Conservation (phyloP, 2,113 vertebrate species). For the Naja naja region DNA sequence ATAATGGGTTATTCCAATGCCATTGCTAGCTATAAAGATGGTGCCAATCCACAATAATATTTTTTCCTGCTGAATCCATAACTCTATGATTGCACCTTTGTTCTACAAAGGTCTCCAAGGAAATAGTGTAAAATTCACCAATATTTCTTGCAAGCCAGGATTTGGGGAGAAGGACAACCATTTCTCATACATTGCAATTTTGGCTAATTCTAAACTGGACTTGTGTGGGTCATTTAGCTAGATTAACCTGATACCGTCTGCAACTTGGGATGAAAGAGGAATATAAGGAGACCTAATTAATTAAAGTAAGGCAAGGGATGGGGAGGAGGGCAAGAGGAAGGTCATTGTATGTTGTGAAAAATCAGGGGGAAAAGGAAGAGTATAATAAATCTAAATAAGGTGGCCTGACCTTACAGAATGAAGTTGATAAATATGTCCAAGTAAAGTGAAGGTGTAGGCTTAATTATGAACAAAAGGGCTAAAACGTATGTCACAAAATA, state of each 20-base stretch:
- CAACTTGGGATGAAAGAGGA: neutral
- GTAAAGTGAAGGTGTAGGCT: neutral
- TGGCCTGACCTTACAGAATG: neutral
- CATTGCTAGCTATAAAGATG: neutral
- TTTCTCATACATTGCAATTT: neutral
- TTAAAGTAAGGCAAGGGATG: neutral
- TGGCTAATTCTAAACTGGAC: neutral
- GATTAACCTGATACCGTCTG: neutral
- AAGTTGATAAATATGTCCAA: neutral
- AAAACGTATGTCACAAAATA: neutral
- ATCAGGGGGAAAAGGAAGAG: neutral
- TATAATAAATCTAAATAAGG: neutral
- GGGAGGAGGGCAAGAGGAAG: neutral
- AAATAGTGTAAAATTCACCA: neutral
- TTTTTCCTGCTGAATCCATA: neutral
- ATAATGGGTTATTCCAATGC: neutral
- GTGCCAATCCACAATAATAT: neutral
- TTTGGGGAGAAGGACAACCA: neutral
- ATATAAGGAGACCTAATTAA: neutral
- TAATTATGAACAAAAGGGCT: neutral
- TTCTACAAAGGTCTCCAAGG: neutral
- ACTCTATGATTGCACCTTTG: neutral
- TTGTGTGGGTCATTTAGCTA: neutral
- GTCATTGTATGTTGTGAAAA: neutral
- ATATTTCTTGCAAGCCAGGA: neutral